Evolutionary conservation across 30 jellyfish, hydroid and myxozoan genomes (phyloP), one percentile per base, ranked within the genome.

Genomic region (Aurelia sp.): DNA sequence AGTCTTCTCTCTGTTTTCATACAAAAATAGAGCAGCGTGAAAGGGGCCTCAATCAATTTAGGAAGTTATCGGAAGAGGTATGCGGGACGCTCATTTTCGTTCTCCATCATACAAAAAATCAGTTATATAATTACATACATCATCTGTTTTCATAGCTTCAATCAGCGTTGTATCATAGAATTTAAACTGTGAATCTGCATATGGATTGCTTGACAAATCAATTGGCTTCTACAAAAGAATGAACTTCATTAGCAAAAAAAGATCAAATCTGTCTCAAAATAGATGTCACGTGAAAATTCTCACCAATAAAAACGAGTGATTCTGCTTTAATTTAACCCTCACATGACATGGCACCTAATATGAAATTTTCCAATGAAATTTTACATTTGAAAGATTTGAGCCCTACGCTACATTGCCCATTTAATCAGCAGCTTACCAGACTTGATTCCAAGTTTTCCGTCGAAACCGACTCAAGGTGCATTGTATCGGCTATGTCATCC

Each of bases 131-230:
- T 3, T 50, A 77, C 85, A 1, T 61, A 93, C 98, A 91, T 80
- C n/a, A 69, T 88, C 87, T 6, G 63, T 68, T 27, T 80, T 64
- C 24, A 85, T 72, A 8, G 69, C 93, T 1, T 92, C 77, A 13
- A 67, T 82, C 19, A 96, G 67, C n/a, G 76, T 67, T 20, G 66
- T 68, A 72, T 96, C 99, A 68, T 86, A 90, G 67, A 96, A 96
- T 58, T 76, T 75, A 88, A 96, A 96, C 51, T 48, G 75, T 9
- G 92, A 96, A 61, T 96, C 99, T 1, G 99, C 99, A 76, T 90
- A 96, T n/a, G 93, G 94, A 72, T 96, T 96, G 71, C 67, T 68
- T 20, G 97, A 96, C 44, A 96, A 87, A 63, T 96, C 99, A 31
- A 96, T 67, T 3, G 87, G 85, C 31, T 80, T 86, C 97, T 72